These are phyloP conservation scores for Tribolium madens DNA, from an alignment of 1,140 invertebrate genomes.

Conservation along the genomic window DNA sequence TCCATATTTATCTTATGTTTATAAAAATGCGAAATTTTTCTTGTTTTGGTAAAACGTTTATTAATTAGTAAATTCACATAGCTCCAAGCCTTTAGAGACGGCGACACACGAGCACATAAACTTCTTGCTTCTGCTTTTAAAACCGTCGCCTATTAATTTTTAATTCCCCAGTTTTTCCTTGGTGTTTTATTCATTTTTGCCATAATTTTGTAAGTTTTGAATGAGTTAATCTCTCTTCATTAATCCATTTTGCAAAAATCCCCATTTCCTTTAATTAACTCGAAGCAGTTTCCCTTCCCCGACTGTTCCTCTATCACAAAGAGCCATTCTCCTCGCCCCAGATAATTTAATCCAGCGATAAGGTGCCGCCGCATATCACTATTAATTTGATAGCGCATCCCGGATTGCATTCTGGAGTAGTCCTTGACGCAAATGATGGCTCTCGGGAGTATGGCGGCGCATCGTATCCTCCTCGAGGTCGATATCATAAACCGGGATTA, in stretches of 20 bases:
- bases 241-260: neutral
- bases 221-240: neutral
- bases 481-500: constrained; percentile 50
- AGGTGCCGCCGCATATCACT: constrained; percentile 28
- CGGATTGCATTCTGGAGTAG: constrained; percentile 13
- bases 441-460: constrained; percentile 42
- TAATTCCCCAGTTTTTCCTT: no score
- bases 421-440: constrained; percentile 45
- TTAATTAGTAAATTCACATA: no score
- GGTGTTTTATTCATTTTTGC: neutral
- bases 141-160: no score
- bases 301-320: neutral
- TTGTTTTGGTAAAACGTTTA: no score
- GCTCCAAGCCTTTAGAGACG: no score
- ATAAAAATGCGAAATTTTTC: no score
- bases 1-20: no score
- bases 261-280: neutral
- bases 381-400: constrained; percentile 31
- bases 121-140: no score
- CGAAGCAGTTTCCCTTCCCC: neutral
- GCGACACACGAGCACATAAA: no score
- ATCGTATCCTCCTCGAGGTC: constrained; percentile 48
- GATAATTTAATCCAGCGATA: constrained; percentile 16
- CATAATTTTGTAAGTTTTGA: neutral
- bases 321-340: neutral